Base-by-base conservation (phyloP, 2,113 vertebrate species). In the Fregata magnificens region DNA sequence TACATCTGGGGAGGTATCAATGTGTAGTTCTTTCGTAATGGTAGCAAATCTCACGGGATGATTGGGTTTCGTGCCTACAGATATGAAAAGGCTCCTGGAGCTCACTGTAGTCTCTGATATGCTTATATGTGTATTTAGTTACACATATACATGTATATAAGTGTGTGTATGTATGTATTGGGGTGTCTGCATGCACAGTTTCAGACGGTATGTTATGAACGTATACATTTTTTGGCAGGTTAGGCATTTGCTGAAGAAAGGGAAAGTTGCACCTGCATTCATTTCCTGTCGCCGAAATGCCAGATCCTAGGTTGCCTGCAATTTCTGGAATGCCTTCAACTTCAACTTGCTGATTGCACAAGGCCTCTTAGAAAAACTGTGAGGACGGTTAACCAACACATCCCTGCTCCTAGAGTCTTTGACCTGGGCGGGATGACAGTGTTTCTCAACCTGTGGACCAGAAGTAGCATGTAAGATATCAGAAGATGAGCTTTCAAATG, bases 241-340 rank as follows among this genome's bases (percentile, higher is more conserved):
- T 19, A 95, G 95, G 82, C 76, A 83, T 76, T 71, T 98, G 91
- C 91, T 97, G 95, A 97, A 94, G 91, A 98, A 79, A 93, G 96
- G 95, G 59, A 96, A 87, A 92, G 71, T 86, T 49, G 16, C 92
- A 5, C 87, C 91, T 44, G 62, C 91, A 0, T 77, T 97, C 59
- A 21, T 55, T n/a, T 77, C 96, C 66, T 95, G 96, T 4, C 20
- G 0, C 50, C 65, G 3, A 47, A 96, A 58, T 44, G 82, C 74
- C 93, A 88, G 78, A 50, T 81, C 78, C 82, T 97, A 93, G 71
- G 19, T 7, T 13, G 5, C 20, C 50, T 62, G 49, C 34, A 24
- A 0, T 32, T 71, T 20, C 53, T 53, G 73, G 70, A 34, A 40
- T 4, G 8, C 52, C 62, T 93, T 91, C 87, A 61, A 15, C 83